Evolutionary conservation across 1,140 invertebrate species (phyloP), one percentile per base, ranked within the genome.

Genomic region (Sarcophaga peregrina): DNA sequence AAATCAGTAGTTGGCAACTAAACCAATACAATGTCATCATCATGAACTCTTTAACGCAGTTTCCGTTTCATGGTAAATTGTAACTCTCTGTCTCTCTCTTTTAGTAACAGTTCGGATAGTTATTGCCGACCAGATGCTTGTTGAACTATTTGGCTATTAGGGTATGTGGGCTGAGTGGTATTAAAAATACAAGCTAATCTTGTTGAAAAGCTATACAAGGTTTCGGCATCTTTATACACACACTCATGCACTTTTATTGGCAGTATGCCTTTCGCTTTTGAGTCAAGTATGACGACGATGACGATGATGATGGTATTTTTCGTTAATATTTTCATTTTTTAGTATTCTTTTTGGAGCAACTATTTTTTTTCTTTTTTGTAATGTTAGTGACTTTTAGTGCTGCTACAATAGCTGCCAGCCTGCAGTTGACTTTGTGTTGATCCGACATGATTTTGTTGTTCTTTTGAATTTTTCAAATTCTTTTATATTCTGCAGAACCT

Each of bases 31-130:
- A 68, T 68, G 17, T 20, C 62, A 68, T 68, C 62, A n/a, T 20
- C 62, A 68, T 68, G n/a, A 68, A 68, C 62, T 68, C 17, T 25
- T 68, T 68, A 68, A 68, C 20, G 62, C 20, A 68, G 62, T 68
- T 68, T 68, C 62, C 62, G 62, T 68, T 68, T 68, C 62, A 68
- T 68, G 62, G 62, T 68, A 68, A 68, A 68, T 20, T 68, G 7
- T 20, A 20, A 25, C 62, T 68, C 62, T 20, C 8, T 68, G n/a
- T n/a, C n/a, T n/a, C n/a, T n/a, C n/a, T n/a, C n/a, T n/a, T n/a
- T n/a, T 9, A 68, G n/a, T 17, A 68, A 5, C 62, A 68, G 62
- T 20, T n/a, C 25, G 25, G 1, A 37, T 37, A 37, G 25, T 37
- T 37, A 37, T 37, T 37, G 25, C 25, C 25, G 25, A 37, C 25